Evolutionary conservation across 2,113 vertebrate species (phyloP).

Genomic region (Lasiurus borealis): DNA sequence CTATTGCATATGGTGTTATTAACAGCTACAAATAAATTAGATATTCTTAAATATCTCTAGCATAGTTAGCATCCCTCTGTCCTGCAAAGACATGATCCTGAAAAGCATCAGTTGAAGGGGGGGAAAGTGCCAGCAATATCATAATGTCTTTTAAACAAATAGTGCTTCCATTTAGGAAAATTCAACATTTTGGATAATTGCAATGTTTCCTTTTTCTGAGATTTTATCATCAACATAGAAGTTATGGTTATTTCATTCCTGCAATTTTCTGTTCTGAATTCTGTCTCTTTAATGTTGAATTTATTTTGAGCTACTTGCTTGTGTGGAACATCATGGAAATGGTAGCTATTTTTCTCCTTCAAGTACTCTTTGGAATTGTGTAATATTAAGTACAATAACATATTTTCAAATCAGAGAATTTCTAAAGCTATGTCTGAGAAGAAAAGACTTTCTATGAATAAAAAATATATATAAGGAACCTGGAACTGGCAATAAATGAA

Average conservation of each 20-base stretch:
- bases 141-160: constrained; percentile 61
- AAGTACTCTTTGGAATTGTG: constrained; percentile 34
- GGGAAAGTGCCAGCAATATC: not conserved
- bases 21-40: not conserved
- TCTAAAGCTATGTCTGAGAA: constrained; percentile 49
- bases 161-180: constrained; percentile 24
- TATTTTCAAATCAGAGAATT: constrained; percentile 34
- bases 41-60: constrained; percentile 2
- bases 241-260: constrained; percentile 60
- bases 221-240: constrained; percentile 35
- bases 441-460: constrained; percentile 78
- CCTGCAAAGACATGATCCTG: not conserved
- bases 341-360: not conserved
- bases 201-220: constrained; percentile 26
- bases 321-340: constrained; percentile 42
- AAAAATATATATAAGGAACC: constrained; percentile 71
- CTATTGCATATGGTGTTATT: not conserved
- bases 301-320: constrained; percentile 55
- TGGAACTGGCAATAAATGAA: constrained; percentile 75
- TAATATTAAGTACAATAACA: constrained; percentile 2
- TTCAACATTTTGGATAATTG: constrained; percentile 53
- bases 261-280: constrained; percentile 67
- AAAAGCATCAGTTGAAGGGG: not conserved
- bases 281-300: constrained; percentile 41
- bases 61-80: not conserved